Evolutionary conservation across 2,797 vertebrate genomes (phyloP), one percentile per base, ranked within the genome.

Genomic region (Sorex maritimensis): DNA sequence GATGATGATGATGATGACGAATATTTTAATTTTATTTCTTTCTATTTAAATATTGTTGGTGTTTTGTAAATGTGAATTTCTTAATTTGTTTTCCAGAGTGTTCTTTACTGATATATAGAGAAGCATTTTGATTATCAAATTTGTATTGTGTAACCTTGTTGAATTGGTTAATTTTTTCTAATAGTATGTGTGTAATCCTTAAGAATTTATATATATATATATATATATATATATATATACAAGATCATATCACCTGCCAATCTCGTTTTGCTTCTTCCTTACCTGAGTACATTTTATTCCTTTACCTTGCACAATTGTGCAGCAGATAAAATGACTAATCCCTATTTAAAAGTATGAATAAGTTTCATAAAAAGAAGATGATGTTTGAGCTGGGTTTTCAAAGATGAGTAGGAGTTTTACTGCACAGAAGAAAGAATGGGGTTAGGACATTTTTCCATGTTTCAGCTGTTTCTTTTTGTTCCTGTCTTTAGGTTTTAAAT

Each of bases 31-130:
- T 77, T 81, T 41, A 88, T 12, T 71, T 67, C 6, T 90, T 34
- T 71, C 11, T 28, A 78, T 82, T 82, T 82, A 85, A 55, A 85
- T 90, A 6, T 44, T 49, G 55, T 86, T 75, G 5, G 34, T 89
- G 11, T 24, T 89, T 49, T 85, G 6, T 61, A 83, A 86, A 86
- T 94, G 12, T 75, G 23, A 75, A 81, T 89, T 38, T 74, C 77
- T 67, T 77, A 44, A 83, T 90, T 94, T 81, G 26, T 71, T 21
- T 68, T 86, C 58, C 55, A 74, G 6, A 30, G 65, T 82, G 9
- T 82, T 91, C 26, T 34, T 80, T 86, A 61, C 23, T 91, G 49
- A 44, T 67, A 4, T 44, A 23, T 71, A 89, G 17, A 88, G 83
- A 84, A 52, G 13, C 3, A 49, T 77, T 91, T 5, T 26, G 38